Evolutionary conservation across 2,113 vertebrate genomes (phyloP), one percentile per base, ranked within the genome.

Genomic region (Perca flavescens): DNA sequence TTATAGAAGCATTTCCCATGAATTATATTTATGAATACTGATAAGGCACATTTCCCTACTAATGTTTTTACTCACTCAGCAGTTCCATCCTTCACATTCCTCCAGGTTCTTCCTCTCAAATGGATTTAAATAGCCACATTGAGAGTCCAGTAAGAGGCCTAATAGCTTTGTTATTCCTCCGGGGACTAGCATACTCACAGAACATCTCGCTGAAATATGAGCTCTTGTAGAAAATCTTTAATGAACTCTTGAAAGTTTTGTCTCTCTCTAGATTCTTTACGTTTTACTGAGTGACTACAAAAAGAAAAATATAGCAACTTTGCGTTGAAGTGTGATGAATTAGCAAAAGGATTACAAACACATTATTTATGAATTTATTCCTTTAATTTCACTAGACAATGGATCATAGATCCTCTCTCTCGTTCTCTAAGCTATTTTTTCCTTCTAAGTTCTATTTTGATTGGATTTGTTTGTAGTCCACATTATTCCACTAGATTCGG

Each of bases 41-140:
- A 92, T 82, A 49, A 84, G 43, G 62, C 79, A 57, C 60, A 73
- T 88, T 79, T 61, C 64, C 47, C 87, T 63, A 28, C 84, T 84
- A 81, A 89, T 87, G 79, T 85, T 92, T 6, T 87, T 90, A 65
- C 88, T 77, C 74, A 80, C 58, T 93, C 92, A 92, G 91, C 92
- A 88, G 34, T 85, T 73, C 64, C 82, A 83, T 90, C 84, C 77
- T 80, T 86, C 84, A 70, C 49, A 34, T 68, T 61, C 40, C 85
- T 72, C 16, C 28, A 87, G 79, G 79, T 91, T 89, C 83, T 82
- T 79, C 90, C 67, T 84, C 54, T 85, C 68, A 92, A 92, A 95
- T 95, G 91, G 93, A 89, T 88, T 87, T 75, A 92, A 93, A 94
- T 91, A 86, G 90, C 83, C 76, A 75, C 78, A 50, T 68, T 66